A percentile compares a stretch with the other conserved stretches of the same genome.
Conservation (phyloP, 2,797 vertebrate species). For the Myiothlypis coronata region DNA sequence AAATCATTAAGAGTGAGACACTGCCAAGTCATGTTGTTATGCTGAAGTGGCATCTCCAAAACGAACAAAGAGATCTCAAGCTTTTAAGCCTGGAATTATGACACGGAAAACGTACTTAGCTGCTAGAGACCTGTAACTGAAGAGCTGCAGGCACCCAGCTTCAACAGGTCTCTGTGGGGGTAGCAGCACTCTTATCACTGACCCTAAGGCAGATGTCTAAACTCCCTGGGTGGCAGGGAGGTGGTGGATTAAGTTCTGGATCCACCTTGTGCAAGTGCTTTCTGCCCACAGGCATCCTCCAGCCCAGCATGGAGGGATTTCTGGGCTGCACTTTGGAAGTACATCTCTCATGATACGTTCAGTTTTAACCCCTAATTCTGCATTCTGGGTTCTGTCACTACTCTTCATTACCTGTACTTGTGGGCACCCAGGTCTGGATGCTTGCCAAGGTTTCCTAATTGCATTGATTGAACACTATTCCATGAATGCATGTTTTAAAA, state of each 20-base stretch:
- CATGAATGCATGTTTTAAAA: not conserved
- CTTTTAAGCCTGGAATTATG: not conserved
- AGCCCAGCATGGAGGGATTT: not conserved
- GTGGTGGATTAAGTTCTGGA: not conserved
- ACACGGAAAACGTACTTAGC: not conserved
- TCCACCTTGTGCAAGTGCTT: not conserved
- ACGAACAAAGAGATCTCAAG: not conserved
- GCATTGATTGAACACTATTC: not conserved
- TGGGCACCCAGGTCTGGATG: not conserved
- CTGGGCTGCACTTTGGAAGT: not conserved
- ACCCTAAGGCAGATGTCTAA: not conserved
- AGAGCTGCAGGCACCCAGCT: not conserved
- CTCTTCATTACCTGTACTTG: not conserved
- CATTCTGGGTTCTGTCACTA: not conserved
- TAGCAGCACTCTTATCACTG: not conserved
- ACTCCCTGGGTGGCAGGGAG: not conserved
- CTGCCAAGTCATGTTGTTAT: not conserved
- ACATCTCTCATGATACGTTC: not conserved
- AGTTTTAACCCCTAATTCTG: not conserved
- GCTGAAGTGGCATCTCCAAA: not conserved
- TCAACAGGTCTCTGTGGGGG: not conserved
- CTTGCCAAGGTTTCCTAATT: not conserved
- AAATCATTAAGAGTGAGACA: not conserved
- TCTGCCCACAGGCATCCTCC: not conserved
- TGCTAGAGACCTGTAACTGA: not conserved